Evolutionary conservation across 2,797 vertebrate species (phyloP).

Genomic region (Pelochelys cantorii): DNA sequence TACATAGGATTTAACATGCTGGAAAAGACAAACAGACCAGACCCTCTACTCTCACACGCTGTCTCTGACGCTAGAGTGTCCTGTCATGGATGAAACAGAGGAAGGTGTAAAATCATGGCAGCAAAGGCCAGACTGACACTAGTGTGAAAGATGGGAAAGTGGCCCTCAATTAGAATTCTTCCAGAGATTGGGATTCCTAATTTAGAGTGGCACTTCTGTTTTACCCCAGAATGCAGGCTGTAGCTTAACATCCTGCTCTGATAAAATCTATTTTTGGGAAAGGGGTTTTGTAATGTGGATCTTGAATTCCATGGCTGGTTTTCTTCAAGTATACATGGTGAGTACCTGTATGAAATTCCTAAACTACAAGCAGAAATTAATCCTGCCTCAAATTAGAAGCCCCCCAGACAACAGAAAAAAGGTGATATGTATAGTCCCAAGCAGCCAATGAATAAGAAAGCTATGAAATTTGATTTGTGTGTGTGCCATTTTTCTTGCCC

Average conservation of each 20-base stretch:
- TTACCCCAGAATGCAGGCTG: neutral
- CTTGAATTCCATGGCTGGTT: neutral
- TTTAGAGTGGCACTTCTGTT: neutral
- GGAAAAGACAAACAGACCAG: constrained; percentile 35
- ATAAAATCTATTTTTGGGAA: neutral
- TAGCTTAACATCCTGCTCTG: neutral
- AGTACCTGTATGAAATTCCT: rapidly evolving
- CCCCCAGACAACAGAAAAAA: neutral
- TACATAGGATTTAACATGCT: constrained; percentile 46
- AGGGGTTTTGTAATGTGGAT: neutral
- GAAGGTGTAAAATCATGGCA: neutral
- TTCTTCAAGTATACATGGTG: neutral
- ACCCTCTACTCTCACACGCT: neutral
- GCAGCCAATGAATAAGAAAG: neutral
- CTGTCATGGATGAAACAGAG: constrained; percentile 26
- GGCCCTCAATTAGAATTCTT: neutral
- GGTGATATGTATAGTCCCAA: rapidly evolving
- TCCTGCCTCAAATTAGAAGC: neutral
- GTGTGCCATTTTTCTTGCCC: neutral
- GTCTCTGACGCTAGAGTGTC: neutral
- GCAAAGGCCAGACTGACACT: neutral
- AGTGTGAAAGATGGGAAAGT: neutral
- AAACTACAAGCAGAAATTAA: neutral
- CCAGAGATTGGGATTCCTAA: neutral
- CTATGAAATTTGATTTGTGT: neutral